phyloP scores from a whole-genome alignment of 2,888 invertebrate species.

The Leucophenga maculata region DNA sequence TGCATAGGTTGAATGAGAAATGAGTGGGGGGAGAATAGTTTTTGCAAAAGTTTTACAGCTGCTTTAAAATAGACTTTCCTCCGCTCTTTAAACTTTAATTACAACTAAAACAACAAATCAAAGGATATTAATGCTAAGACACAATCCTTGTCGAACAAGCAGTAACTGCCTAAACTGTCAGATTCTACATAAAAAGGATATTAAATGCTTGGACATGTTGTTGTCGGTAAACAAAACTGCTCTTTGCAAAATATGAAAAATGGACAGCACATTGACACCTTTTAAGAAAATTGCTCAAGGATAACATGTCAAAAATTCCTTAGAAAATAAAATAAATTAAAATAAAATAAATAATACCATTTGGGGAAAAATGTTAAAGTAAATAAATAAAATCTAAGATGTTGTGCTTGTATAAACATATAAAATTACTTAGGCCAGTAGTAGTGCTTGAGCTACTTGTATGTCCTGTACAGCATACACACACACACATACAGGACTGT shows the following conservation, averaged over 20 bases:
- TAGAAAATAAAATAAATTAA: slow-evolving; percentile 27
- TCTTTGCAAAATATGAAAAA: slow-evolving; percentile 11
- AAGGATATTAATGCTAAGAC: not conserved
- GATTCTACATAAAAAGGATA: slow-evolving; percentile 7
- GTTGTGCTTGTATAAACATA: slow-evolving; percentile 43
- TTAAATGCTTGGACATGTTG: slow-evolving; percentile 5
- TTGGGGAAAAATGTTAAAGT: not conserved
- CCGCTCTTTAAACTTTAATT: not conserved
- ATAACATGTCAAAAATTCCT: slow-evolving; percentile 38
- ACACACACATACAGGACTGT: slow-evolving; percentile 42
- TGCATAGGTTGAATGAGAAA: too few species aligned
- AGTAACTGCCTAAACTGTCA: not conserved
- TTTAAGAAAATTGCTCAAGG: slow-evolving; percentile 32
- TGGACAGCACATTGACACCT: slow-evolving; percentile 6
- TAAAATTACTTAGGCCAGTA: slow-evolving; percentile 60
- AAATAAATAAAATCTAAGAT: slow-evolving; percentile 16
- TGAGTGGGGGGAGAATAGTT: too few species aligned
- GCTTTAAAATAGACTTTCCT: too few species aligned
- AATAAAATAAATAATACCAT: slow-evolving; percentile 47
- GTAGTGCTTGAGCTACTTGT: slow-evolving; percentile 26
- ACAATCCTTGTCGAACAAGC: not conserved
- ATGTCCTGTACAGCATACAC: not conserved
- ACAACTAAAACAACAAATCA: slow-evolving; percentile 15
- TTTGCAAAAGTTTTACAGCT: too few species aligned
- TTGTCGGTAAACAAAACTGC: slow-evolving; percentile 16